Evolutionary conservation across 2,113 vertebrate genomes (phyloP).

Genomic region (Pardalotus punctatus): DNA sequence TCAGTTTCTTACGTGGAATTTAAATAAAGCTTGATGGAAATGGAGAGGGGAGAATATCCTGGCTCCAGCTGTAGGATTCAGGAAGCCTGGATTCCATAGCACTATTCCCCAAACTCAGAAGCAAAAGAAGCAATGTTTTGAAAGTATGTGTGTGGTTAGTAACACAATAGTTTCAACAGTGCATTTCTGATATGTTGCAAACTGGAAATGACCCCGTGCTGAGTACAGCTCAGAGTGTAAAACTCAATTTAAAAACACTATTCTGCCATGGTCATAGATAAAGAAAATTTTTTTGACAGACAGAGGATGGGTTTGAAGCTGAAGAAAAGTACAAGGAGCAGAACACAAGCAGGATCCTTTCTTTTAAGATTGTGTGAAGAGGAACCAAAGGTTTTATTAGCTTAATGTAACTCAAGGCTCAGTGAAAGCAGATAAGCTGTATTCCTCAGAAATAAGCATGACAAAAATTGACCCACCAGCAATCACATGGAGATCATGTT

Average conservation of each 20-base stretch:
- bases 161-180: neutral
- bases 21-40: neutral
- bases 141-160: neutral
- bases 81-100: neutral
- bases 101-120: neutral
- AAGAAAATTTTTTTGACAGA: neutral
- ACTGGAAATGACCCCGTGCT: neutral
- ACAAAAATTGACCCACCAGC: neutral
- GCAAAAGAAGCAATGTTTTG: neutral
- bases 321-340: neutral
- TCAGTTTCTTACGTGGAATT: neutral
- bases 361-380: neutral
- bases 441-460: neutral
- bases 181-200: neutral
- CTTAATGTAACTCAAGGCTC: neutral
- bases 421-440: neutral
- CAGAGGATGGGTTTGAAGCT: neutral
- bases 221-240: neutral
- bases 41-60: neutral
- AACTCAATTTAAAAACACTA: neutral
- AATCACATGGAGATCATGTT: neutral
- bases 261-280: neutral
- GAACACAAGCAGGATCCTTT: neutral
- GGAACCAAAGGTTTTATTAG: neutral
- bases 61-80: neutral